Evolutionary conservation across 2,113 vertebrate genomes (phyloP).

Genomic region (Seriola dumerili): DNA sequence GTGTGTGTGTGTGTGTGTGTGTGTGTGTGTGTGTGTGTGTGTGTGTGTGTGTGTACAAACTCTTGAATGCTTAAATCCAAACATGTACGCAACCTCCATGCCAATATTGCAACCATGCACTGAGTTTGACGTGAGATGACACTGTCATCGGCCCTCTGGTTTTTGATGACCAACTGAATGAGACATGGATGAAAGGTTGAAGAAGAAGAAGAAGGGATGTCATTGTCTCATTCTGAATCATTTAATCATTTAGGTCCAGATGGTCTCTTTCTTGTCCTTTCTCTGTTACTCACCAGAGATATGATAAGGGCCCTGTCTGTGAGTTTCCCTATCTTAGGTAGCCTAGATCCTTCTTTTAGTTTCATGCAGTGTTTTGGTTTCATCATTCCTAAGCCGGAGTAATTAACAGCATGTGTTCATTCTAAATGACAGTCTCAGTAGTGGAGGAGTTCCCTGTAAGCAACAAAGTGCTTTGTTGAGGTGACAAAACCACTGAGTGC

Average conservation of each 20-base stretch:
- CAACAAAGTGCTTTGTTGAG: not conserved
- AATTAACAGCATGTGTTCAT: constrained; percentile 16
- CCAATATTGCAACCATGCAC: not conserved
- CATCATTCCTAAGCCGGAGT: constrained; percentile 24
- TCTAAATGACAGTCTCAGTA: constrained; percentile 7
- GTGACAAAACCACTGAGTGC: not conserved
- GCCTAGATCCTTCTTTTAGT: constrained; percentile 66
- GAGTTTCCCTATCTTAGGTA: constrained; percentile 24
- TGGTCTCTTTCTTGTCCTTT: constrained; percentile 53
- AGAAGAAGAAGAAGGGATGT: constrained; percentile 34
- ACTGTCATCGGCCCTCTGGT: not conserved
- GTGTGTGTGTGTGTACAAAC: not conserved
- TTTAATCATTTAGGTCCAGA: constrained; percentile 32
- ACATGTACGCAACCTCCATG: constrained; percentile 1
- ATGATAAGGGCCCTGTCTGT: not conserved
- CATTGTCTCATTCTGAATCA: constrained; percentile 46
- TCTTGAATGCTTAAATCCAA: not conserved
- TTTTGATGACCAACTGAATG: not conserved
- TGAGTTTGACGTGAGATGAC: constrained; percentile 3
- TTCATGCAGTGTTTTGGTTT: constrained; percentile 63
- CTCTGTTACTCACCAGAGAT: constrained; percentile 50
- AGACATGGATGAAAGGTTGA: not conserved
- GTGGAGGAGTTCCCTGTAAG: not conserved
- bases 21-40: not conserved
- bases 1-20: not conserved